Conservation (phyloP, 2,797 vertebrate genomes). For the Pelodytes ibericus region DNA sequence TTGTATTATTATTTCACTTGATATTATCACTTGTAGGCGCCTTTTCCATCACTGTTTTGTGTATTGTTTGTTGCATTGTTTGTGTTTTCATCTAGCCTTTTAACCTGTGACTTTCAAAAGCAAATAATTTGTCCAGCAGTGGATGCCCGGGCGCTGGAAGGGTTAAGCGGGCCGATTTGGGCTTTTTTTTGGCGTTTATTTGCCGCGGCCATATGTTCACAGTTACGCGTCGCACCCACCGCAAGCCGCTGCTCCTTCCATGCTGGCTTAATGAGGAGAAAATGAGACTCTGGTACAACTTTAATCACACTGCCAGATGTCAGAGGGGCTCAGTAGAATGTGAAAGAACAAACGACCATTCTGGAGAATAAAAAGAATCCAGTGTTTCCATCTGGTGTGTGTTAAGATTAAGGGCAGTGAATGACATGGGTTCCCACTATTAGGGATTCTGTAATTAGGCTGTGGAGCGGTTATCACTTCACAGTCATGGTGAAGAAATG, state of each 20-base stretch:
- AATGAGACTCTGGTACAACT: conserved; percentile 38
- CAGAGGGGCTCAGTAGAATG: conserved; percentile 49
- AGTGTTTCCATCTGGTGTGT: conserved; percentile 55
- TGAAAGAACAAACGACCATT: conserved; percentile 13
- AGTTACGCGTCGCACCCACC: conserved; percentile 9
- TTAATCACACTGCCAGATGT: conserved; percentile 52
- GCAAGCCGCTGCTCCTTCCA: conserved; percentile 52
- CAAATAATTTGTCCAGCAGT: too few relatives aligned
- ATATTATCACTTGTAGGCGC: too few relatives aligned
- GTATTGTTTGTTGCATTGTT: too few relatives aligned
- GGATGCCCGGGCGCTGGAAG: too few relatives aligned
- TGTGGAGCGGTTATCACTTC: conserved; percentile 15
- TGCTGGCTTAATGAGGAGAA: conserved; percentile 50
- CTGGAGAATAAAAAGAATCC: not conserved
- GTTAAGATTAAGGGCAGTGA: conserved; percentile 59
- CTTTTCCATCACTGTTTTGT: too few relatives aligned
- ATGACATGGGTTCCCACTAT: conserved; percentile 47
- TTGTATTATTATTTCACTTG: too few relatives aligned
- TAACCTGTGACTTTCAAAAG: too few relatives aligned
- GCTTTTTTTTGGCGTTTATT: conserved; percentile 11
- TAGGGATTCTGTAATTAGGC: conserved; percentile 57
- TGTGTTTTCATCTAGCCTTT: too few relatives aligned
- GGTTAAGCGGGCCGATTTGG: too few relatives aligned
- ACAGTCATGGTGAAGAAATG: not conserved
- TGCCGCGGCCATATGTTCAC: conserved; percentile 28